Evolutionary conservation across 2,888 invertebrate species (phyloP).

Genomic region (Malthinus flaveolus): DNA sequence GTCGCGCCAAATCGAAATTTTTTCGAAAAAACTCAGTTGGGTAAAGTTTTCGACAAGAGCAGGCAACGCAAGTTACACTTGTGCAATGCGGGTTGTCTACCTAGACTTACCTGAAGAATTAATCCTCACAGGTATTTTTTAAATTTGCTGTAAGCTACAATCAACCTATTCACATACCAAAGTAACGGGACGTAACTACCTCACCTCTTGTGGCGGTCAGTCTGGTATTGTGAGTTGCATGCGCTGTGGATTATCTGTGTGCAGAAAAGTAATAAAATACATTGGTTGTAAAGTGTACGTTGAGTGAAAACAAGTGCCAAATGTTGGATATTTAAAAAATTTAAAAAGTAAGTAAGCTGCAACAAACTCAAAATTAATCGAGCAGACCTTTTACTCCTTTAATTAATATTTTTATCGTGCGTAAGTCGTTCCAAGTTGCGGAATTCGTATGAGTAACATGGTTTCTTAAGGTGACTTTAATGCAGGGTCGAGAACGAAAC

Average conservation of each 20-base stretch:
- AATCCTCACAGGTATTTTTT: neutral
- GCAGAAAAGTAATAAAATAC: slow-evolving; percentile 15
- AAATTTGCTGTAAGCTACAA: slow-evolving; percentile 4
- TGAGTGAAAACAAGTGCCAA: slow-evolving; percentile 27
- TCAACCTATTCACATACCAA: slow-evolving; percentile 44
- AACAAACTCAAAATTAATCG: no score
- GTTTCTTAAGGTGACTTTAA: slow-evolving; percentile 33
- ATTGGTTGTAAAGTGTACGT: slow-evolving; percentile 29
- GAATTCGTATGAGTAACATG: no score
- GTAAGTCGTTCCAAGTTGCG: no score
- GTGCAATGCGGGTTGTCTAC: neutral
- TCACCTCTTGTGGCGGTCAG: slow-evolving; percentile 43
- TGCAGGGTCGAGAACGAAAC: slow-evolving; percentile 38
- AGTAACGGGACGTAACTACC: slow-evolving; percentile 53
- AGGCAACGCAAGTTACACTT: no score
- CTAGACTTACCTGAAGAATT: neutral
- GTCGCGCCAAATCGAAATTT: no score
- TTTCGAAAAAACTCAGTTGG: no score
- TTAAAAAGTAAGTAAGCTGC: no score
- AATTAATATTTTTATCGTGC: no score
- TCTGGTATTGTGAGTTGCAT: slow-evolving; percentile 24
- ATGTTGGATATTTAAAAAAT: slow-evolving; percentile 17
- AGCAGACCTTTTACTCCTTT: no score
- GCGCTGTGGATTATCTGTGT: slow-evolving; percentile 31
- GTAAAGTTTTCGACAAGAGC: no score